Base-by-base conservation (phyloP, 2,888 invertebrate genomes). In the Rhyacophila evoluta region DNA sequence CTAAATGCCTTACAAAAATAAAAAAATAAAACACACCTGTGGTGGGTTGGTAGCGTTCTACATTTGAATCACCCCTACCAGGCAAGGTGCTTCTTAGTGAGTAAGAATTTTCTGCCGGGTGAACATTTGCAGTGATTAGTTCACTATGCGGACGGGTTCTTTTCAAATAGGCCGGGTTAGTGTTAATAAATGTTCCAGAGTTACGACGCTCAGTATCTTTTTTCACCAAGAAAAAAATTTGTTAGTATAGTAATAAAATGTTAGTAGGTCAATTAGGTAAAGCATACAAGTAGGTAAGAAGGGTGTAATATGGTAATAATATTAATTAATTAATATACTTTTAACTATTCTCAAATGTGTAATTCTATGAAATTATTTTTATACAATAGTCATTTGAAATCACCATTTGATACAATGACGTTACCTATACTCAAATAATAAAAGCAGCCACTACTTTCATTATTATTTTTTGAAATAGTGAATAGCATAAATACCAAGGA, bases 181-280 rank as follows among this genome's bases (percentile, higher is more conserved):
- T 84, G 86, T 89, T 89, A 79, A 87, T 89, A 86, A 85, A 88
- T 33, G 88, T 88, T 83, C 89, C 89, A 29, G 87, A 87, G 86
- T 89, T 89, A 85, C 88, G 88, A 1, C 88, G 87, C 84, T 82
- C 79, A 5, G 86, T 87, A 83, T 86, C 84, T 84, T n/a, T n/a
- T n/a, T 28, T 15, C 55, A 25, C 8, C 19, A 11, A 28, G 29
- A 29, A 27, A 69, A 3, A 55, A 8, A 19, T 41, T 55, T 69
- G 69, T 69, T 69, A 69, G 69, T 69, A 33, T 28, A n/a, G 19
- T 29, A 29, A 69, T 4, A n/a, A 69, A 29, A 33, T 29, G 69
- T 29, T 69, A 29, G 15, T 12, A 2, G 11, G 69, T 28, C 28
- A 69, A 6, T 11, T 0, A 29, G 33, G 15, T 69, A 15, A 69